phyloP scores from a whole-genome alignment of 1,140 invertebrate species.

The Cyrtorhinus lividipennis region DNA sequence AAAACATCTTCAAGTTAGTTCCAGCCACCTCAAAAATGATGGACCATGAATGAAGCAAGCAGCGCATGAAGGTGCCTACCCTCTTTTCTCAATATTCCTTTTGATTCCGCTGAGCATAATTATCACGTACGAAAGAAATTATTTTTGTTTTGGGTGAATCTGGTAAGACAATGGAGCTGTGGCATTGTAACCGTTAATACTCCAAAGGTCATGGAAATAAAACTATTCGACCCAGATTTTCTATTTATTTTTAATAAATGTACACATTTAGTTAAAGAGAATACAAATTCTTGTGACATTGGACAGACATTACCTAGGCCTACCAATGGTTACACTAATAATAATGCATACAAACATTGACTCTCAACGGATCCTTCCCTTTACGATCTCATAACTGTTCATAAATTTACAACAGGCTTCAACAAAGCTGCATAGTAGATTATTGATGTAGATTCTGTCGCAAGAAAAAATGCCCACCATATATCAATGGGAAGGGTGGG shows the following conservation, averaged over 20 bases:
- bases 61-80: too few species aligned
- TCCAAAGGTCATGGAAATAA: neutral
- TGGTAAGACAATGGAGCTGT: too few species aligned
- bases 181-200: neutral
- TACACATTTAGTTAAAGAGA: slow-evolving; percentile 14
- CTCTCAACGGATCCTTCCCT: neutral
- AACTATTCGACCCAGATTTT: neutral
- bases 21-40: too few species aligned
- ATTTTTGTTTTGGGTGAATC: too few species aligned
- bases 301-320: neutral
- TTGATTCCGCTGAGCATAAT: too few species aligned
- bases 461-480: too few species aligned
- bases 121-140: too few species aligned
- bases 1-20: too few species aligned
- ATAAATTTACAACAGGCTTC: neutral
- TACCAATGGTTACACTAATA: neutral
- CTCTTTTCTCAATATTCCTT: too few species aligned
- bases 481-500: neutral
- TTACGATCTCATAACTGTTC: neutral
- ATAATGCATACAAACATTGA: neutral
- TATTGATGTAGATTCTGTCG: too few species aligned
- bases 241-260: slow-evolving; percentile 11
- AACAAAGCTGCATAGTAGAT: neutral
- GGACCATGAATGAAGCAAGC: too few species aligned
- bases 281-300: slow-evolving; percentile 9